Evolutionary conservation across 2,888 invertebrate genomes (phyloP).

Genomic region (Tinea trinotella): DNA sequence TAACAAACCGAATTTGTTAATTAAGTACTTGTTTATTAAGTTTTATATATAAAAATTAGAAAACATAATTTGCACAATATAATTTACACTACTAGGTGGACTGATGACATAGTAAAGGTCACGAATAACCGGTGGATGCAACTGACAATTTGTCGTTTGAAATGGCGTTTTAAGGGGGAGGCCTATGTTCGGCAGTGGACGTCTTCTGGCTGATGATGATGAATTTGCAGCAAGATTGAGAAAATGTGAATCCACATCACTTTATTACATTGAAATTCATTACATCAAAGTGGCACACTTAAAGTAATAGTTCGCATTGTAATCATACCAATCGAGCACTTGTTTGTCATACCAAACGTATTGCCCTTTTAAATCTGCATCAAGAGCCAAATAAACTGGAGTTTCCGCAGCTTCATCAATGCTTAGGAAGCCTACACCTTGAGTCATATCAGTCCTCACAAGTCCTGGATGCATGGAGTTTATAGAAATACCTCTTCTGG

Average conservation of each 20-base stretch:
- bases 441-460: constrained; percentile 29
- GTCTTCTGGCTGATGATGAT: too few relatives aligned
- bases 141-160: too few relatives aligned
- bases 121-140: too few relatives aligned
- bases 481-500: constrained; percentile 31
- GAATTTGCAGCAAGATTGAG: too few relatives aligned
- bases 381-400: constrained; percentile 66
- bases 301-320: constrained; percentile 24
- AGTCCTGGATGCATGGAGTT: constrained; percentile 31
- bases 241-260: neutral
- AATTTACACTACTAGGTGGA: too few relatives aligned
- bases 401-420: constrained; percentile 45
- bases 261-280: neutral
- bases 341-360: constrained; percentile 66
- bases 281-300: constrained; percentile 25
- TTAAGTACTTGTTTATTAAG: too few relatives aligned
- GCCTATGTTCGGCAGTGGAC: too few relatives aligned
- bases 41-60: too few relatives aligned
- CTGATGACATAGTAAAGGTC: too few relatives aligned
- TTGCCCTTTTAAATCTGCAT: constrained; percentile 65
- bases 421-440: constrained; percentile 24
- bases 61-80: too few relatives aligned
- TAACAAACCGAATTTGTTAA: too few relatives aligned
- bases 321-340: constrained; percentile 55
- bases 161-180: too few relatives aligned